A percentile compares a stretch with the other conserved stretches of the same genome.
phyloP scores from a whole-genome alignment of 2,113 vertebrate genomes.

The Saccopteryx leptura region DNA sequence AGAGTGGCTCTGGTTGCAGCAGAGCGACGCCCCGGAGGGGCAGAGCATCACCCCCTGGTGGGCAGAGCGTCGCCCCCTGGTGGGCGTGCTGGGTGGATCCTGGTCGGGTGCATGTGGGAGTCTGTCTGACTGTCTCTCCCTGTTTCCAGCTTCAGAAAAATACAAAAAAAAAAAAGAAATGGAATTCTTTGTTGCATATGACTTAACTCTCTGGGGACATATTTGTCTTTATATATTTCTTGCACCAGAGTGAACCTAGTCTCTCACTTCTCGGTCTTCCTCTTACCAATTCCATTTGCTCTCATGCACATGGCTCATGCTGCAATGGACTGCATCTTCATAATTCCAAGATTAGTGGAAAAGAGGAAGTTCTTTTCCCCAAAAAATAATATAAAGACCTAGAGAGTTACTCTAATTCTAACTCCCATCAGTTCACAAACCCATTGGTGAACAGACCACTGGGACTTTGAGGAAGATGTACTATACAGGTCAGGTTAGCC shows the following conservation, averaged over 20 bases:
- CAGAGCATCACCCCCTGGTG: no score
- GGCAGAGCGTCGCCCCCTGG: no score
- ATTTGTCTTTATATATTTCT: background rate
- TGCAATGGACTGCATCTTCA: background rate
- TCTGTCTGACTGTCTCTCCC: no score
- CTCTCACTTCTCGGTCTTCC: background rate
- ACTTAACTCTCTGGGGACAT: background rate
- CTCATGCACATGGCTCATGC: background rate
- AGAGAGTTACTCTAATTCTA: background rate
- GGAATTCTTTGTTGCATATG: background rate
- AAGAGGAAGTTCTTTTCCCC: background rate
- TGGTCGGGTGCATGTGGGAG: no score
- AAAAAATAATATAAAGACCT: background rate
- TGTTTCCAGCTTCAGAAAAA: no score
- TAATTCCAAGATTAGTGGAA: background rate
- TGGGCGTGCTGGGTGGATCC: no score
- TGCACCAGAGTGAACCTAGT: background rate
- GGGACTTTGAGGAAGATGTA: background rate
- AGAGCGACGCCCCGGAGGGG: no score
- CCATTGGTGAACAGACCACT: background rate
- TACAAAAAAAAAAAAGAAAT: no score
- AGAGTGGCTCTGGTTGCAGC: no score
- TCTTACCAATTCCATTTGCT: background rate
- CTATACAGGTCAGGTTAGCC: no score
- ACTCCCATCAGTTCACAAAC: slow-evolving; percentile 10